Percentiles rank a stretch among this genome's conserved stretches.
These are phyloP conservation scores for Tokudaia muenninki DNA, from an alignment of 2,797 vertebrate genomes.

Conservation along the genomic window DNA sequence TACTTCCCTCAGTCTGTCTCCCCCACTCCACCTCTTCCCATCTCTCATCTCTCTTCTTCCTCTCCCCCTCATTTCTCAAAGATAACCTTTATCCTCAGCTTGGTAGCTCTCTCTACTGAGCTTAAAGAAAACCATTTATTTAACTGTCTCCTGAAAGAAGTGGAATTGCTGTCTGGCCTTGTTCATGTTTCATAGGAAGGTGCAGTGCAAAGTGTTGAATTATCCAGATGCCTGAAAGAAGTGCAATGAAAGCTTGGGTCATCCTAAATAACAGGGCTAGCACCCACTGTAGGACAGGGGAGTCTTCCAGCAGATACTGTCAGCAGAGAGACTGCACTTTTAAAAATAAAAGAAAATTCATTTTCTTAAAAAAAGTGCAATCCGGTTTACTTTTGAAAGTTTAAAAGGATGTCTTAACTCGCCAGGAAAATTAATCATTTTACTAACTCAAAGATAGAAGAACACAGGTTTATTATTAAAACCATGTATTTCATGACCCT, in stretches of 20 bases:
- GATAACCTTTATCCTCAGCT: conserved; percentile 71
- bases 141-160: conserved; percentile 78
- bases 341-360: conserved; percentile 55
- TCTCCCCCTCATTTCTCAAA: conserved; percentile 60
- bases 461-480: conserved; percentile 44
- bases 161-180: conserved; percentile 72
- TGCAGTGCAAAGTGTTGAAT: conserved; percentile 75
- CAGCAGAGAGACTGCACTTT: conserved; percentile 11
- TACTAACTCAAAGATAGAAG: conserved; percentile 65
- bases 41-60: conserved; percentile 59
- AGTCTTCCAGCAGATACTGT: conserved; percentile 66
- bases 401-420: conserved; percentile 66
- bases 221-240: conserved; percentile 68
- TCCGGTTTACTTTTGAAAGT: conserved; percentile 63
- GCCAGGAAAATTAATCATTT: conserved; percentile 65
- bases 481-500: conserved; percentile 41
- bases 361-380: conserved; percentile 71
- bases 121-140: conserved; percentile 66
- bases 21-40: background rate
- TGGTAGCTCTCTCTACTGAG: conserved; percentile 53
- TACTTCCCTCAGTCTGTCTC: no score
- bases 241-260: conserved; percentile 70
- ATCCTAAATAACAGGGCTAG: conserved; percentile 37
- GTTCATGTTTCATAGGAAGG: conserved; percentile 73
- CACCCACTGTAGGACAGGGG: conserved; percentile 6